Percentiles rank a stretch among this genome's conserved stretches.
phyloP scores from a whole-genome alignment of 2,113 vertebrate genomes.

The Panthera leo region DNA sequence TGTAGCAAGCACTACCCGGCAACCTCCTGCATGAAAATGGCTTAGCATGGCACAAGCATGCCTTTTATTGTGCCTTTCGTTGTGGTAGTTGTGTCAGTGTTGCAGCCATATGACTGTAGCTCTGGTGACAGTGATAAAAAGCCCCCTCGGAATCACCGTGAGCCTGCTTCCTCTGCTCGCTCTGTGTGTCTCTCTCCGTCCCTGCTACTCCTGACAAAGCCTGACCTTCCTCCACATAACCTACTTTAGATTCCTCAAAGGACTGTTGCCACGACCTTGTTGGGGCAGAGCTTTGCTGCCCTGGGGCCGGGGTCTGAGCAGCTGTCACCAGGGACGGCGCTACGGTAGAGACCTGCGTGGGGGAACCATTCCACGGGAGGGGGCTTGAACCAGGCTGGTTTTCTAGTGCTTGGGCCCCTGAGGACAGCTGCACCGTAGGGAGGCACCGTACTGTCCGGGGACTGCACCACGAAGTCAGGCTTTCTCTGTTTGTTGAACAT shows the following conservation, averaged over 20 bases:
- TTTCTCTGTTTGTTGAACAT: background rate
- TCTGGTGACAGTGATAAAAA: background rate
- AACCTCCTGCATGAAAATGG: background rate
- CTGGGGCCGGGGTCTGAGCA: background rate
- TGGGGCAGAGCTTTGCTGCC: background rate
- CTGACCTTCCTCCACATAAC: background rate
- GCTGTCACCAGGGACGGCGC: background rate
- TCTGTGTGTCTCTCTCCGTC: no score
- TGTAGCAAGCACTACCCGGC: background rate
- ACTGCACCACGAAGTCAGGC: background rate
- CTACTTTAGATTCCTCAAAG: background rate
- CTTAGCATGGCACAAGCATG: background rate
- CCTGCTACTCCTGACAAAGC: background rate
- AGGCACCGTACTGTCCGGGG: background rate
- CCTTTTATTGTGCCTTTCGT: background rate
- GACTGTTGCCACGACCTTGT: background rate
- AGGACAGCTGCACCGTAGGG: background rate
- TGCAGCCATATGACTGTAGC: background rate
- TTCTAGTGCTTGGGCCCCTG: background rate
- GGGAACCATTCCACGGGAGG: background rate
- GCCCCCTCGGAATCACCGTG: no score
- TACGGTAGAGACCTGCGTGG: background rate
- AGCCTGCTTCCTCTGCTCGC: background rate
- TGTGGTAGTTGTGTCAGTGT: background rate
- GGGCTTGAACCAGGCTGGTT: background rate